Conservation (phyloP, 2,113 vertebrate species). For the Sigmodon hispidus region DNA sequence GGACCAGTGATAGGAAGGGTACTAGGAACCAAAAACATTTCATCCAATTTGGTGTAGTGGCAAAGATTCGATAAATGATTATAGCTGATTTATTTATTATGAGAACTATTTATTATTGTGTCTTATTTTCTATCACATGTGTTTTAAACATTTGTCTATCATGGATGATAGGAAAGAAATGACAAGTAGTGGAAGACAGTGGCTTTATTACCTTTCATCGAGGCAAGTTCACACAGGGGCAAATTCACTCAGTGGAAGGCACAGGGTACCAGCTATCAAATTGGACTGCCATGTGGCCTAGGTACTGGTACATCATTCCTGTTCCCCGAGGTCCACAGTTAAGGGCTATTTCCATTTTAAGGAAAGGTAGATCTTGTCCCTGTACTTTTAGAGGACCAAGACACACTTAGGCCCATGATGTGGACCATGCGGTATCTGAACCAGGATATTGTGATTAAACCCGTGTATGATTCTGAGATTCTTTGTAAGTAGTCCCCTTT, state of each 20-base stretch:
- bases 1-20: not conserved
- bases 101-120: not conserved
- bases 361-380: not conserved
- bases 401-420: constrained; percentile 1
- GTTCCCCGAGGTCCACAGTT: not conserved
- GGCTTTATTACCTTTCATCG: not conserved
- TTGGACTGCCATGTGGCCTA: not conserved
- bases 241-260: not conserved
- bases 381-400: not conserved
- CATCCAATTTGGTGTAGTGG: not conserved
- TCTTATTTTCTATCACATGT: not conserved
- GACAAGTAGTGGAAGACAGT: not conserved
- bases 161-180: rapidly evolving
- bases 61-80: not conserved
- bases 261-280: not conserved
- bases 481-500: not conserved
- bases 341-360: not conserved
- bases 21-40: not conserved
- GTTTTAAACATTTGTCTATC: not conserved
- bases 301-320: too few relatives aligned
- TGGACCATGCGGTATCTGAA: constrained; percentile 72
- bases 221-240: not conserved
- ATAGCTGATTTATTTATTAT: not conserved
- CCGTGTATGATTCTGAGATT: constrained; percentile 38
- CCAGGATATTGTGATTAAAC: constrained; percentile 63